phyloP scores from a whole-genome alignment of 2,113 vertebrate genomes.

The Hypocryptadius cinnamomeus region DNA sequence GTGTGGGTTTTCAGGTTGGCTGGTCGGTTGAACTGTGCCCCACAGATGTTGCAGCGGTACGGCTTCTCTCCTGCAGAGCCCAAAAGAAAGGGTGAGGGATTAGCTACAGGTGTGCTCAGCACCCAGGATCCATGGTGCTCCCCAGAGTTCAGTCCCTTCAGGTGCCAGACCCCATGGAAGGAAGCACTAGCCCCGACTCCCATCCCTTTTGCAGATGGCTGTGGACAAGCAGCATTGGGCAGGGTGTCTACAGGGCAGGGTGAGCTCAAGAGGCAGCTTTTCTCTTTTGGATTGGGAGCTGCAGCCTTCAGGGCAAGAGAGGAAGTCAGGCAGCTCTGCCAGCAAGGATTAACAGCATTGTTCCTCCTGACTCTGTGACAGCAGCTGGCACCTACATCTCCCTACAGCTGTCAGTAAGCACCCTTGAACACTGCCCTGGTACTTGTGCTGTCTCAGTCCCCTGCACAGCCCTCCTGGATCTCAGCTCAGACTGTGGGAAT shows the following conservation, averaged over 20 bases:
- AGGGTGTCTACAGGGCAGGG: background rate
- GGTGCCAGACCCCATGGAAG: background rate
- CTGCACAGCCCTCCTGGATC: background rate
- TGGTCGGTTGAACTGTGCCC: slow-evolving; percentile 95
- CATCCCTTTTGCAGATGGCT: background rate
- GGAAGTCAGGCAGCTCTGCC: background rate
- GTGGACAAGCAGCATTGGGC: background rate
- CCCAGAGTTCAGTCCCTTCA: background rate
- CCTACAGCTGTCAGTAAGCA: background rate
- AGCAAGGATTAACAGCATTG: background rate
- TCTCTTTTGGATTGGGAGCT: background rate
- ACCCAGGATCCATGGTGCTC: accelerated
- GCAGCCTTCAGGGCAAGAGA: background rate
- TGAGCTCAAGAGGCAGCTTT: background rate
- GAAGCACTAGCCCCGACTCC: background rate
- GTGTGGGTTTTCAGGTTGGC: slow-evolving; percentile 98
- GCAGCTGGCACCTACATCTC: background rate
- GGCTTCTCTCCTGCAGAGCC: slow-evolving; percentile 85
- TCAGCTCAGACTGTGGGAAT: background rate
- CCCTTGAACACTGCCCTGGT: background rate
- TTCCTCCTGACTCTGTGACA: background rate
- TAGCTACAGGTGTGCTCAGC: background rate
- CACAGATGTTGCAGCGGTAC: slow-evolving; percentile 92
- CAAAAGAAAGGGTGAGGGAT: background rate
- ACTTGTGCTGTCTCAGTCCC: background rate